Percentiles rank a stretch among this genome's conserved stretches.
Conservation (phyloP, 2,797 vertebrate species). For the Sebastolobus altivelis region DNA sequence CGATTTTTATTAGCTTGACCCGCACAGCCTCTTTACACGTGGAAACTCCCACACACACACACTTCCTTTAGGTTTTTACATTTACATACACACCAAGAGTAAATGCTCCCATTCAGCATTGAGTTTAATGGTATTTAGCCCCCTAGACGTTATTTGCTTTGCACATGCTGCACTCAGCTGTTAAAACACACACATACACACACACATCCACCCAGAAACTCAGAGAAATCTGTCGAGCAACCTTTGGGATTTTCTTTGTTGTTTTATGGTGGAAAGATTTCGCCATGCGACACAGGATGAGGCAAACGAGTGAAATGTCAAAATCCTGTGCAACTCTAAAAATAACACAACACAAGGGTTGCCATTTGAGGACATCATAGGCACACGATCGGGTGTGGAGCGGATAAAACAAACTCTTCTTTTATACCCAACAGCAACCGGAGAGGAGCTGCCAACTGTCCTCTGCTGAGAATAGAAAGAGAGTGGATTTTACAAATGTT, state of each 20-base stretch:
- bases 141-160: conserved; percentile 38
- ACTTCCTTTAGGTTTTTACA: conserved; percentile 34
- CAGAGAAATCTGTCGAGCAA: conserved; percentile 64
- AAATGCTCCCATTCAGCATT: conserved; percentile 40
- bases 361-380: conserved; percentile 70
- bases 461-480: conserved; percentile 64
- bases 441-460: conserved; percentile 63
- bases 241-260: conserved; percentile 72
- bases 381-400: conserved; percentile 48
- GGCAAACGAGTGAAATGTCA: conserved; percentile 81
- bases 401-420: conserved; percentile 66
- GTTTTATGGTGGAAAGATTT: conserved; percentile 70
- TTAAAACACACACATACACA: conserved; percentile 44
- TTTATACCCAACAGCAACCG: conserved; percentile 60
- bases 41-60: conserved; percentile 22
- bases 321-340: conserved; percentile 71
- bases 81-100: conserved; percentile 46
- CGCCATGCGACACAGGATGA: conserved; percentile 73
- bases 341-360: conserved; percentile 69
- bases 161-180: conserved; percentile 55
- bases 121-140: conserved; percentile 49
- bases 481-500: conserved; percentile 65
- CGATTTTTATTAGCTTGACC: conserved; percentile 59
- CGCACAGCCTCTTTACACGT: conserved; percentile 14
- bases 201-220: conserved; percentile 23